Conservation (phyloP, 2,888 invertebrate species). For the Diadegma fenestrale region DNA sequence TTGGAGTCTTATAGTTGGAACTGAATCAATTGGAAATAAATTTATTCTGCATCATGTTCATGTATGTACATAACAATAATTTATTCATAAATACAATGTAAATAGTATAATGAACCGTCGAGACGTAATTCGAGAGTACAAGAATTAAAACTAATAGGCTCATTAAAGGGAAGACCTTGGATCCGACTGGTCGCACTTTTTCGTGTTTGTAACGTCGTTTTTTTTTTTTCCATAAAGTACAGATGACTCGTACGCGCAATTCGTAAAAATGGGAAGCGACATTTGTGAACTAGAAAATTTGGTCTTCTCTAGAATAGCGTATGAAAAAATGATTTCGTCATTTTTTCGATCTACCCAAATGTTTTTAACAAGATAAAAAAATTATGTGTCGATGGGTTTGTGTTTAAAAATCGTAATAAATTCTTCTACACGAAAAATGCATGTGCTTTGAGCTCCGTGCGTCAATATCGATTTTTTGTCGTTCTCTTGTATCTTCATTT, state of each 20-base stretch:
- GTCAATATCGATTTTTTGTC: not conserved
- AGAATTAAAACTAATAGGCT: slow-evolving; percentile 59
- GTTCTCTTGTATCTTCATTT: not conserved
- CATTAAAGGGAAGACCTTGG: slow-evolving; percentile 46
- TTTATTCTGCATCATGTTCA: slow-evolving; percentile 2
- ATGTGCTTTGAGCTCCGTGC: slow-evolving; percentile 11
- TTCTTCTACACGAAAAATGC: not conserved
- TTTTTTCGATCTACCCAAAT: slow-evolving; percentile 17
- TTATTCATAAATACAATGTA: slow-evolving; percentile 79
- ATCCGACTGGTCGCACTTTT: slow-evolving; percentile 29
- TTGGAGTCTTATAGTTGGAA: not conserved
- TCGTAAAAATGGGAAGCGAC: not conserved
- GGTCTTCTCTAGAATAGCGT: slow-evolving; percentile 27
- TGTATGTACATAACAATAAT: slow-evolving; percentile 75
- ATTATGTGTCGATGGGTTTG: not conserved
- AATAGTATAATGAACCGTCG: slow-evolving; percentile 70
- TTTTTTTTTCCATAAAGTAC: not conserved
- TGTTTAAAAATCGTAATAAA: not conserved
- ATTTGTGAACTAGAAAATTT: not conserved
- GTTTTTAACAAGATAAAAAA: not conserved
- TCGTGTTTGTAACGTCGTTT: not conserved
- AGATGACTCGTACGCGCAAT: not conserved
- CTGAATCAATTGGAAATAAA: not conserved
- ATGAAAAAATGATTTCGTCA: not conserved
- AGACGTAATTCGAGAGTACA: slow-evolving; percentile 58